phyloP scores from a whole-genome alignment of 1,140 invertebrate genomes.

The Cydia amplana region DNA sequence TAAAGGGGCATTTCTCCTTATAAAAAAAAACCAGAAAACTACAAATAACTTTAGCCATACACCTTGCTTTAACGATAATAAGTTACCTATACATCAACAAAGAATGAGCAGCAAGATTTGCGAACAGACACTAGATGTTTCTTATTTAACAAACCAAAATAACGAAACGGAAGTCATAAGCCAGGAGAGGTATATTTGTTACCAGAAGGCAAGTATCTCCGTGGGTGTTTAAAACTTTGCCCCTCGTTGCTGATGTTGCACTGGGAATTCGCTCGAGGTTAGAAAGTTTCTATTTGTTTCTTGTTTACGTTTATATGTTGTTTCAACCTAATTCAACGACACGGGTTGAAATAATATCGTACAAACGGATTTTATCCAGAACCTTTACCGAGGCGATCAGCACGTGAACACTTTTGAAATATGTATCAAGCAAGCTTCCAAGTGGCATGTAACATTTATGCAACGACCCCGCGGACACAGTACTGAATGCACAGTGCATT shows the following conservation, averaged over 20 bases:
- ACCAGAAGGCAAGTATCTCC: conserved; percentile 23
- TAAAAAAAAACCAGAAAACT: no score
- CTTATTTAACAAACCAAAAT: conserved; percentile 12
- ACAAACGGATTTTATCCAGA: background rate
- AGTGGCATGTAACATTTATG: conserved; percentile 32
- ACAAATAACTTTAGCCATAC: no score
- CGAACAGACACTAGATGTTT: background rate
- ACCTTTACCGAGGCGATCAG: conserved; percentile 9
- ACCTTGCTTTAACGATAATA: no score
- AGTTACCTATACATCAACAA: background rate
- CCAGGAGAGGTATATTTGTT: conserved; percentile 23
- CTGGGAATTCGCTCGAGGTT: conserved; percentile 25
- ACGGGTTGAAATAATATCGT: conserved; percentile 20
- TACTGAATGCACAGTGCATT: conserved; percentile 26
- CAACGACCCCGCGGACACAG: background rate
- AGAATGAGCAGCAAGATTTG: background rate
- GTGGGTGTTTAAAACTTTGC: conserved; percentile 21
- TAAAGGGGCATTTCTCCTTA: no score
- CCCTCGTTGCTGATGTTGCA: conserved; percentile 28
- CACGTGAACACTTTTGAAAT: background rate
- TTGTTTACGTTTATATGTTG: conserved; percentile 29
- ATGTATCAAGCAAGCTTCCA: conserved; percentile 18
- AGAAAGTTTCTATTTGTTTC: conserved; percentile 30
- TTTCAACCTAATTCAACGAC: conserved; percentile 12
- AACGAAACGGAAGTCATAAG: background rate